Evolutionary conservation across 2,113 vertebrate genomes (phyloP), one percentile per base, ranked within the genome.

Genomic region (Pandion haliaetus): DNA sequence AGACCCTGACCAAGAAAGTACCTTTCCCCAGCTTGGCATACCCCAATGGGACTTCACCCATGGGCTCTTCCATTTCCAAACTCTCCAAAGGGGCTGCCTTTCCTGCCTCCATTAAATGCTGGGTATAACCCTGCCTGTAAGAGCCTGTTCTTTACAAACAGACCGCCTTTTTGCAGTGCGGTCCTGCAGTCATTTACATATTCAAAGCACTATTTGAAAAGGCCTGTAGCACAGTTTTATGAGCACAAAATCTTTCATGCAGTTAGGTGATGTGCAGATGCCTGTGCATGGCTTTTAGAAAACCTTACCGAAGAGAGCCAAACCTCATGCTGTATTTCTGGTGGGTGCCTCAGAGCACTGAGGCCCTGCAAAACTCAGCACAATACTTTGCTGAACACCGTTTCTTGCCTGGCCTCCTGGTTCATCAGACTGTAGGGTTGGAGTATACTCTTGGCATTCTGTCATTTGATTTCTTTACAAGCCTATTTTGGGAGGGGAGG

Each of bases 401-500:
- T 59, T 54, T 57, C 52, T 57, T 92, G 38, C 67, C 63, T 63
- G 83, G 28, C 65, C 28, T 82, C 65, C 23, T 19, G 58, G 32
- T 59, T 82, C 66, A 12, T 70, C 93, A 86, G 42, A 28, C 50
- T 52, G 57, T 42, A 20, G 58, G 59, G 63, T 14, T 94, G 55
- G 66, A 55, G 8, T 8, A 24, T 10, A 17, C 44, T 58, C 24
- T 77, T 86, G 87, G 50, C 24, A 32, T 86, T 95, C 88, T 67
- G 49, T 66, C 34, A 17, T 80, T 49, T 54, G 50, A 86, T 88
- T 94, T 57, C 86, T 52, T 78, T 81, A 47, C 45, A 61, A 57
- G 31, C 42, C 91, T 14, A 23, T 50, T 95, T 91, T 86, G 87
- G 93, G 84, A 77, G 67, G 91, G 94, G 87, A 80, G 42, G 42